Base-by-base conservation (phyloP, 2,113 vertebrate genomes). In the Bambusicola thoracicus region DNA sequence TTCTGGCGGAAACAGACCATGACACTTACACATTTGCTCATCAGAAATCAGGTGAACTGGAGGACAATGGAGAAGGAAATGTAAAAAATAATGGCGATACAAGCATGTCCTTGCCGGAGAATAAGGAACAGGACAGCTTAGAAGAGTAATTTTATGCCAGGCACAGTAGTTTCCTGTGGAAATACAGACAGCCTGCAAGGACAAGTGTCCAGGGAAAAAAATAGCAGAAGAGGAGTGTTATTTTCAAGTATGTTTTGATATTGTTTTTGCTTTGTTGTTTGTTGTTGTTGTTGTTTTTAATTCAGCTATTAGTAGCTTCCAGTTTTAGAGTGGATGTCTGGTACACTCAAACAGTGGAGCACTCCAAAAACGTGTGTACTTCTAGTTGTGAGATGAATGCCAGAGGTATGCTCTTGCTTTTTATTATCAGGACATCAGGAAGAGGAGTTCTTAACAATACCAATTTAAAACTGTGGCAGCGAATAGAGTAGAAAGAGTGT, bases 21-120 rank as follows among this genome's bases (percentile, higher is more conserved):
- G 98, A 98, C 40, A 94, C 98, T 13, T 98, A 98, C 92, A 98
- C 98, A 0, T 99, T 99, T 83, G 96, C 97, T 55, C 98, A 98
- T 85, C 97, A 95, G 84, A 85, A 88, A 61, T 34, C 30, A 2
- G 89, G 63, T 59, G 84, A 87, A 17, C 69, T 5, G 1, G 87
- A 94, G 17, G 96, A 66, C 90, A 93, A 40, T 1, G 96, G 95
- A 5, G 97, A 97, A 4, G 41, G 12, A 68, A 69, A 51, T 67
- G 76, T 44, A 72, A 94, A 80, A 30, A 68, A 22, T 56, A 46
- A 81, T 2, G 94, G 97, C 11, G 98, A 97, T 75, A 18, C 56
- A 4, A 56, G 44, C 3, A 11, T 85, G 0, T 97, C 98, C 65
- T 96, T 97, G 56, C 96, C 98, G 44, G 97, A 98, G 30, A 84